These are phyloP conservation scores for Erebia ligea DNA, from an alignment of 2,888 invertebrate species.

Conservation along the genomic window DNA sequence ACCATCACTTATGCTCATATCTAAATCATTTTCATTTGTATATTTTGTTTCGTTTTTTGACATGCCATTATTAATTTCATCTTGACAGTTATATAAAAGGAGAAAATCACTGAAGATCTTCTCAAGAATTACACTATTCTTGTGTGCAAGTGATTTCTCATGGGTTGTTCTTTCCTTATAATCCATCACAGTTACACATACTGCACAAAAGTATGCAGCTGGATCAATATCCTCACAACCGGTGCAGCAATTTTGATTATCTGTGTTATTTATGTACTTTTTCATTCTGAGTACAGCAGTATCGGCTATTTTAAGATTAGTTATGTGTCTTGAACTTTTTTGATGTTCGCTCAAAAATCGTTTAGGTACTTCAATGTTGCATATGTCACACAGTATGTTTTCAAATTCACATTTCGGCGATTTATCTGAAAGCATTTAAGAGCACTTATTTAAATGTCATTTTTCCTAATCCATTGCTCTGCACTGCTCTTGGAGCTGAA, in stretches of 20 bases:
- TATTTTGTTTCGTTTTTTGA: neutral
- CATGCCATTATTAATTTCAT: neutral
- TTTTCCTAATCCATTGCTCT: too few relatives aligned
- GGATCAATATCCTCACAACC: slow-evolving; percentile 18
- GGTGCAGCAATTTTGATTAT: neutral
- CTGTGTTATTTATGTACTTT: slow-evolving; percentile 39
- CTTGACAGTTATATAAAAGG: slow-evolving; percentile 29
- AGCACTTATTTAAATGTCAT: too few relatives aligned
- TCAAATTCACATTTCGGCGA: slow-evolving; percentile 18
- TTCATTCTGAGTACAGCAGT: slow-evolving; percentile 45
- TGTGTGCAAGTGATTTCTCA: slow-evolving; percentile 43
- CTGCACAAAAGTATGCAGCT: slow-evolving; percentile 47
- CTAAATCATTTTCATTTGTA: neutral
- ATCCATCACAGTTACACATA: slow-evolving; percentile 43
- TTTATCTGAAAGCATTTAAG: slow-evolving; percentile 19
- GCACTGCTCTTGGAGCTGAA: too few relatives aligned
- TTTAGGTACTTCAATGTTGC: slow-evolving; percentile 50
- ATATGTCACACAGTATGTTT: slow-evolving; percentile 49
- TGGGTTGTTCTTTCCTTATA: slow-evolving; percentile 41
- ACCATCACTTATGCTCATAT: slow-evolving; percentile 8
- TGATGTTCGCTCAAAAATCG: slow-evolving; percentile 46
- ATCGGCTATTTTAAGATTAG: slow-evolving; percentile 45
- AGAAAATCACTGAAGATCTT: slow-evolving; percentile 44
- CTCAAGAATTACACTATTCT: slow-evolving; percentile 43
- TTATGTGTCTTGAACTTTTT: slow-evolving; percentile 48